Percentiles rank a stretch among this genome's conserved stretches.
Conservation (phyloP, 2,797 vertebrate genomes). For the Eutrigla gurnardus region DNA sequence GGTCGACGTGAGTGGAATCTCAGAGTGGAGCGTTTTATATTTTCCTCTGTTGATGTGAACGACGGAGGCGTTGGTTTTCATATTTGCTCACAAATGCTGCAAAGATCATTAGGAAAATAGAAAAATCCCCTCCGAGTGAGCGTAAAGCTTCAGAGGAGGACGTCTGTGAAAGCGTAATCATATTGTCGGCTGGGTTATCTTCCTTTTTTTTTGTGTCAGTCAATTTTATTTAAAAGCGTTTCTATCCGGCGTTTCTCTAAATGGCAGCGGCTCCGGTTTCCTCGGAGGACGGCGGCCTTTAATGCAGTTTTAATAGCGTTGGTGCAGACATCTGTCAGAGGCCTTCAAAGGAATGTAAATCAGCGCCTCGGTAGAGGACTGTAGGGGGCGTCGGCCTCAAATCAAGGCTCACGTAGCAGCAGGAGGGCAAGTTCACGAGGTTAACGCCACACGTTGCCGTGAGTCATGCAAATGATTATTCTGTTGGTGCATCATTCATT, state of each 20-base stretch:
- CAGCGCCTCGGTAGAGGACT: conserved; percentile 9
- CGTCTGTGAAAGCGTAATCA: conserved; percentile 20
- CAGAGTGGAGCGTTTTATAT: background rate
- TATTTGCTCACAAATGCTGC: background rate
- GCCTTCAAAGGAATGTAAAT: conserved; percentile 12
- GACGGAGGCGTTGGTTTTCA: conserved; percentile 15
- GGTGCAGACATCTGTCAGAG: conserved; percentile 17
- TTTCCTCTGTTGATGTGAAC: background rate
- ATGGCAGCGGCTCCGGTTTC: conserved; percentile 24
- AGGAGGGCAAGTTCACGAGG: too few species aligned
- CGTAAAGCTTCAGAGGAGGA: conserved; percentile 17
- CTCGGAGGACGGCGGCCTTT: conserved; percentile 20
- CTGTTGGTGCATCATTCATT: too few species aligned
- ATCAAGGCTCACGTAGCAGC: background rate
- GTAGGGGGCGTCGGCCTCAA: background rate
- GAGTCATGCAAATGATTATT: too few species aligned
- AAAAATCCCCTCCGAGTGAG: background rate
- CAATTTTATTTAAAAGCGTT: conserved; percentile 18
- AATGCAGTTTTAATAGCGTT: conserved; percentile 25
- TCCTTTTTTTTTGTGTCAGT: conserved; percentile 29
- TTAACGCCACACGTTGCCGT: too few species aligned
- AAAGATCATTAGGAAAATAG: conserved; percentile 7
- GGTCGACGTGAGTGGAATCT: background rate
- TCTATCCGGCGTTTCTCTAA: conserved; percentile 1
- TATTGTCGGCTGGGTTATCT: conserved; percentile 34